Percentiles rank a stretch among this genome's conserved stretches.
phyloP scores from a whole-genome alignment of 2,888 invertebrate genomes.

The Drosophila infuscata region DNA sequence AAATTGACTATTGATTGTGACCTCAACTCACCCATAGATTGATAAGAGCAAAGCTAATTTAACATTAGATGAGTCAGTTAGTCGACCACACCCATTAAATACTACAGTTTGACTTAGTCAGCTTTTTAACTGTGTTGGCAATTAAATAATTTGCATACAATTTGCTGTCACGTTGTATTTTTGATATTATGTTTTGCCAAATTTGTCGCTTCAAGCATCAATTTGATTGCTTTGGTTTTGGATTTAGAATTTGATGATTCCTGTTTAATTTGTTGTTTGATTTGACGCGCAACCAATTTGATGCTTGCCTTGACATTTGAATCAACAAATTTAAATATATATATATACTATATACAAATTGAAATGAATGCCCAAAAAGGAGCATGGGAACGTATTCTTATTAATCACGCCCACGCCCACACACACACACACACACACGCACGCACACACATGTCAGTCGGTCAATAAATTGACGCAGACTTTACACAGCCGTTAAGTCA shows the following conservation, averaged over 20 bases:
- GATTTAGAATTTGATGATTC: slow-evolving; percentile 17
- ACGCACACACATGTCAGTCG: slow-evolving; percentile 29
- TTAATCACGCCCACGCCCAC: slow-evolving; percentile 54
- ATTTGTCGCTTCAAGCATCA: slow-evolving; percentile 50
- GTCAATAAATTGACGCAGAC: slow-evolving; percentile 71
- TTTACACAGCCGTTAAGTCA: slow-evolving; percentile 77
- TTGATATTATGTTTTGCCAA: slow-evolving; percentile 35
- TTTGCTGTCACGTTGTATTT: slow-evolving; percentile 22
- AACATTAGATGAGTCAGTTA: slow-evolving; percentile 30
- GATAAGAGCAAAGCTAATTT: slow-evolving; percentile 6
- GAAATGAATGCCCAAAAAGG: slow-evolving; percentile 28
- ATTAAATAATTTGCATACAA: slow-evolving; percentile 50
- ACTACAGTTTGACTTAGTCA: slow-evolving; percentile 34
- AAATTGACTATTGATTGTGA: slow-evolving; percentile 2
- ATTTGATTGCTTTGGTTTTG: slow-evolving; percentile 39
- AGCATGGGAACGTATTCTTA: slow-evolving; percentile 32
- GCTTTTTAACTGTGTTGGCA: slow-evolving; percentile 10
- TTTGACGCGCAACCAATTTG: slow-evolving; percentile 41
- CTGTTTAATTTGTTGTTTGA: slow-evolving; percentile 39
- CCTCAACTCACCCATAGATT: not conserved
- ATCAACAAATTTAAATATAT: slow-evolving; percentile 12
- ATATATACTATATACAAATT: not conserved
- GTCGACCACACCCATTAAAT: not conserved
- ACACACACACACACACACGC: slow-evolving; percentile 16
- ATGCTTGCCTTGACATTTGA: slow-evolving; percentile 54